Conservation (phyloP, 2,888 invertebrate species). For the Acanthosepion lycidas region DNA sequence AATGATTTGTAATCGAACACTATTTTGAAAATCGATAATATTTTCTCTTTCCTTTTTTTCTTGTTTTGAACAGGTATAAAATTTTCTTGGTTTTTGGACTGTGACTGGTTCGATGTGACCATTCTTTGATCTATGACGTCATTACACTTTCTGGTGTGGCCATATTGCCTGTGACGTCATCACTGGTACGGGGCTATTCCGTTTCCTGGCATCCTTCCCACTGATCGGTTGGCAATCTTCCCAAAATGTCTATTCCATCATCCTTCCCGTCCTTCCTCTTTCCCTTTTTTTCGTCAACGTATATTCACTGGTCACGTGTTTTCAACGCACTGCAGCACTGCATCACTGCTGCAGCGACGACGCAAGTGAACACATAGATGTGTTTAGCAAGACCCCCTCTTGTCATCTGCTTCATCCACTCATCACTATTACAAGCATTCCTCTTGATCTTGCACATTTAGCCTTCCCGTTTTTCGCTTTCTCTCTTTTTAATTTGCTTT, state of each 20-base stretch:
- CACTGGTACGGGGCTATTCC: slow-evolving; percentile 15
- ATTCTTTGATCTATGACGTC: not conserved
- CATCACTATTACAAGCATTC: not conserved
- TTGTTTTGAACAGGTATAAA: not conserved
- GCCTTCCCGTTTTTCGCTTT: not conserved
- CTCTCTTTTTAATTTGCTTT: not conserved
- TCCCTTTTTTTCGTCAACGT: not conserved
- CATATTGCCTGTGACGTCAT: not conserved
- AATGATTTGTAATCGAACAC: not conserved
- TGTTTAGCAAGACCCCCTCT: not conserved
- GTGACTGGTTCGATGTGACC: slow-evolving; percentile 33
- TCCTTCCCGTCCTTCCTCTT: too few species aligned
- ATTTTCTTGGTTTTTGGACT: not conserved
- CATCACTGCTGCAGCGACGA: not conserved
- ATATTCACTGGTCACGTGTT: slow-evolving; percentile 18
- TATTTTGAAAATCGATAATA: not conserved
- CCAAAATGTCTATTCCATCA: slow-evolving; percentile 18
- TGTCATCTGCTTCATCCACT: not conserved
- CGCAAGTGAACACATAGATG: not conserved
- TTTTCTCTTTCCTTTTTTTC: not conserved
- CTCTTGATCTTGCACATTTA: not conserved
- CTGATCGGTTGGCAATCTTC: not conserved
- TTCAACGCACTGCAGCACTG: slow-evolving; percentile 33
- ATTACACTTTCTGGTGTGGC: not conserved
- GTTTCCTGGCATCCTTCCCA: not conserved